Conservation (phyloP, 1,140 invertebrate species). For the Danaus plexippus region DNA sequence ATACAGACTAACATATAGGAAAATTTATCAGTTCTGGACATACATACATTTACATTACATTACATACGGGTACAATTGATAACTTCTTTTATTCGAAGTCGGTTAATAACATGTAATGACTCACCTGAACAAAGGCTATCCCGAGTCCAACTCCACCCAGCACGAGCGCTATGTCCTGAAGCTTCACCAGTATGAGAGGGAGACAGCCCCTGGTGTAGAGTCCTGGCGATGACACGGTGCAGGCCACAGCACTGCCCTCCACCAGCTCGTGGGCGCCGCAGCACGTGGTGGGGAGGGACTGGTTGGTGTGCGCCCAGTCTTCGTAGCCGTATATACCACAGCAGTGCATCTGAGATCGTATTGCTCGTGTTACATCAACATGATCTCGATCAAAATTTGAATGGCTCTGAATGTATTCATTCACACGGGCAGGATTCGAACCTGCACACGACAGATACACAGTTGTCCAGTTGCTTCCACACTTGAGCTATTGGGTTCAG, state of each 20-base stretch:
- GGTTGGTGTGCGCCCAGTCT: conserved; percentile 79
- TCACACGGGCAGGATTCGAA: no score
- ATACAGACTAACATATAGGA: no score
- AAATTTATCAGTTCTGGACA: no score
- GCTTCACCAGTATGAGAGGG: conserved; percentile 73
- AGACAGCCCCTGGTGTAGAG: conserved; percentile 76
- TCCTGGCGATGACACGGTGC: conserved; percentile 25
- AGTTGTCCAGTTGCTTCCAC: no score
- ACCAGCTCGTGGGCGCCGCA: conserved; percentile 76
- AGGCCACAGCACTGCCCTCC: conserved; percentile 57
- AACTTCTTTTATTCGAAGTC: no score
- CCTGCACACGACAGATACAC: no score
- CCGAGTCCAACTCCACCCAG: conserved; percentile 84
- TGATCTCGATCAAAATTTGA: background rate
- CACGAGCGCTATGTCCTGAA: conserved; percentile 79
- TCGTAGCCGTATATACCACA: conserved; percentile 80
- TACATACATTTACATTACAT: no score
- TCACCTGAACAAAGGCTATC: conserved; percentile 84
- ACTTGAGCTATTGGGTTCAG: no score
- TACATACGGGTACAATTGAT: no score
- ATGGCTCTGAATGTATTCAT: background rate
- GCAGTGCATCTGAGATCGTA: conserved; percentile 77
- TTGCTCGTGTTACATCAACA: no score
- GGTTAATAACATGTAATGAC: background rate
- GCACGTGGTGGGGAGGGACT: conserved; percentile 78